Base-by-base conservation (phyloP, 2,797 vertebrate genomes). In the Tiaroga cobitis region DNA sequence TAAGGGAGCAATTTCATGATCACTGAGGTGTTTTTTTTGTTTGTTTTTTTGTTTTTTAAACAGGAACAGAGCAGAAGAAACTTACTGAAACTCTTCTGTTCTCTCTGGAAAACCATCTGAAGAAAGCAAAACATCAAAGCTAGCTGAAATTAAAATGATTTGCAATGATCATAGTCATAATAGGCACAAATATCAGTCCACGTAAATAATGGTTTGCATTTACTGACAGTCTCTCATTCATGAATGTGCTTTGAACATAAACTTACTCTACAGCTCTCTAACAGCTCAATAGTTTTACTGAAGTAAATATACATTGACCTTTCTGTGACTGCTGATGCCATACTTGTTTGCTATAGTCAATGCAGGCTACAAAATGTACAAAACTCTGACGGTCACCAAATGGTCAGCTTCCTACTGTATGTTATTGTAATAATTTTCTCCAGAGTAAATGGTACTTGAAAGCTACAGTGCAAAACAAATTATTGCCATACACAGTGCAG, bases 401-500 rank as follows among this genome's bases (percentile, higher is more conserved):
- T 26, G 41, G 43, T 59, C 78, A 84, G 34, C 54, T 70, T 83
- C 74, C 61, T 29, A 43, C 29, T 61, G 63, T 63, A 72, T 73
- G 69, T 79, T 85, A 78, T 59, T 18, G 46, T 70, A 65, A 72
- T 85, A 11, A 73, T 76, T 74, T 70, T 68, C 67, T 77, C 63
- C 54, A 51, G 65, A 68, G 46, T 70, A 82, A 63, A 82, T 41
- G 68, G 37, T 65, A 80, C 79, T 73, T 76, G 11, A 65, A 81
- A 81, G 61, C 37, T 24, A 61, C 21, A 65, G 29, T 32, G 83
- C 87, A 90, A 91, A 92, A 91, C 91, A 92, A 92, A 94, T 94
- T 89, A 92, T 80, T 63, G 11, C 80, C 61, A 76, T 82, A 89
- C 86, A 90, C 91, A 89, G 87, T 51, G 56, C 8, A 59, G 69